Evolutionary conservation across 2,113 vertebrate species (phyloP).

Genomic region (Sterna hirundo): DNA sequence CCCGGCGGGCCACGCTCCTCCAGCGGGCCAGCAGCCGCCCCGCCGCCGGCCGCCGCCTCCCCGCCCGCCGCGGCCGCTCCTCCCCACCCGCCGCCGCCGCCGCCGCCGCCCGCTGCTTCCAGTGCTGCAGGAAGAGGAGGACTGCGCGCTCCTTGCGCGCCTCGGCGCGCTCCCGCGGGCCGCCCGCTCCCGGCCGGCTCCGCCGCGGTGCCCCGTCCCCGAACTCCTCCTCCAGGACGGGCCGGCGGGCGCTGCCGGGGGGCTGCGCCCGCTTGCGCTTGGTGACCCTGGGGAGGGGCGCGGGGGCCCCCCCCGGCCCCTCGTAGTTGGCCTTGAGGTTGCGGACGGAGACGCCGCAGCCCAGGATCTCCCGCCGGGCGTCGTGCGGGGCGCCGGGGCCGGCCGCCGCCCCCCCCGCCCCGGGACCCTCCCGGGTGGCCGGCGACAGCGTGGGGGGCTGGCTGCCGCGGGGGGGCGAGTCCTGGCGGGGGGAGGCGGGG

Average conservation of each 20-base stretch:
- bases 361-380: constrained; percentile 79
- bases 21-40: constrained; percentile 89
- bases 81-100: not conserved
- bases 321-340: constrained; percentile 93
- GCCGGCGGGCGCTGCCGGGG: constrained; percentile 69
- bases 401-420: constrained; percentile 18
- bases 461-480: constrained; percentile 84
- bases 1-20: constrained; percentile 86
- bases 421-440: constrained; percentile 75
- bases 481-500: constrained; percentile 81
- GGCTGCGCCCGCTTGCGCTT: constrained; percentile 79
- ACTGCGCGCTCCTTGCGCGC: constrained; percentile 90
- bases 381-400: not conserved
- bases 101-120: constrained; percentile 84
- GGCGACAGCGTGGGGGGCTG: constrained; percentile 83
- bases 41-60: constrained; percentile 47
- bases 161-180: constrained; percentile 82
- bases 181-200: constrained; percentile 76
- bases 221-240: constrained; percentile 78
- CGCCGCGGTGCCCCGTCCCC: constrained; percentile 43
- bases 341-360: constrained; percentile 91
- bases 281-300: constrained; percentile 32
- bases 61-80: not conserved
- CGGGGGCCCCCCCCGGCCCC: constrained; percentile 63
- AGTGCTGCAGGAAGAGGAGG: constrained; percentile 92